phyloP scores from a whole-genome alignment of 2,113 vertebrate genomes.

The Crotalus tigris region DNA sequence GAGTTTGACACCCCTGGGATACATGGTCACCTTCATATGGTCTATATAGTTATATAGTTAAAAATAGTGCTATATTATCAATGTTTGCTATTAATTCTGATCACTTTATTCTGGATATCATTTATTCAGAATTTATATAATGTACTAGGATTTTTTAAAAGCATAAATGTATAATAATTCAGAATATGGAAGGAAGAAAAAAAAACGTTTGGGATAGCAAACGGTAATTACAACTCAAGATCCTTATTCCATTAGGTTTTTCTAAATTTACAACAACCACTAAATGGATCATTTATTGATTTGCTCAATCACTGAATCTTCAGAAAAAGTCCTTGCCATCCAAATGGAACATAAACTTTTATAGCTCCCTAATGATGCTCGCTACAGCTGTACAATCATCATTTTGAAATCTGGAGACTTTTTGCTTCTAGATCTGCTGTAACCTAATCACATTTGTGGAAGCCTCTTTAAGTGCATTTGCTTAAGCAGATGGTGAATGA shows the following conservation, averaged over 20 bases:
- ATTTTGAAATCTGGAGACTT: slow-evolving; percentile 59
- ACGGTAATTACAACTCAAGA: slow-evolving; percentile 52
- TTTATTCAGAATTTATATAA: background rate
- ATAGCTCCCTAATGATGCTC: slow-evolving; percentile 65
- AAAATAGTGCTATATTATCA: background rate
- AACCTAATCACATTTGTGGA: slow-evolving; percentile 61
- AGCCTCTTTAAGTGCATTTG: slow-evolving; percentile 69
- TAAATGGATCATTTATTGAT: slow-evolving; percentile 59
- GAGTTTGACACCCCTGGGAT: too few species aligned
- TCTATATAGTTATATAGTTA: background rate
- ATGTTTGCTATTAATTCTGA: background rate
- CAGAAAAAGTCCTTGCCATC: slow-evolving; percentile 52
- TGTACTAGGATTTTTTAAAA: background rate
- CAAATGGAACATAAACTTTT: slow-evolving; percentile 62
- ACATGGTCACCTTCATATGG: too few species aligned
- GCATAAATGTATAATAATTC: slow-evolving; percentile 20
- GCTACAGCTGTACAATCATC: slow-evolving; percentile 60
- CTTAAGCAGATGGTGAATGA: slow-evolving; percentile 71
- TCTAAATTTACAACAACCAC: slow-evolving; percentile 56
- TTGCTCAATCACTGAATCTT: slow-evolving; percentile 53
- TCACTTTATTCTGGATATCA: background rate
- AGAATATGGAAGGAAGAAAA: slow-evolving; percentile 25
- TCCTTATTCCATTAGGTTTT: slow-evolving; percentile 43
- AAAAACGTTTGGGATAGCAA: slow-evolving; percentile 35
- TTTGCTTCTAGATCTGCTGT: slow-evolving; percentile 51